Base-by-base conservation (phyloP, 2,797 vertebrate genomes). In the Psittacula derbiana region DNA sequence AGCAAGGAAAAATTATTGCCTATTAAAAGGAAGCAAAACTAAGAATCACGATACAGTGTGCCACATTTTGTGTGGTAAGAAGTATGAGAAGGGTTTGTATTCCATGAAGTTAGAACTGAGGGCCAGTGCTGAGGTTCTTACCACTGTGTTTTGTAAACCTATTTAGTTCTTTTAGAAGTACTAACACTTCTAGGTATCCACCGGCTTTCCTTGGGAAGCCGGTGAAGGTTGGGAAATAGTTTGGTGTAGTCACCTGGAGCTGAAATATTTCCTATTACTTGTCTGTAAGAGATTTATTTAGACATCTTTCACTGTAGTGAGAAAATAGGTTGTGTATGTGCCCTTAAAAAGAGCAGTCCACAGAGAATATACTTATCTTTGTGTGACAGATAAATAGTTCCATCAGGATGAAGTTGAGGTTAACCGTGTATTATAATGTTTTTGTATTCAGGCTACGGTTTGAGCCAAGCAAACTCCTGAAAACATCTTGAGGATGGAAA, bases 221-320 rank as follows among this genome's bases (percentile, higher is more conserved):
- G 4, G 14, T 86, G 87, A 88, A 95, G 82, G 76, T 73, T 95
- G 80, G 87, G 40, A 75, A 90, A 86, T 81, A 90, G 93, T 86
- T 30, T 8, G 44, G 86, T 90, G 80, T 95, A 96, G 94, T 95
- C 96, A 97, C 72, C 86, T 95, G 94, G 47, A 94, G 92, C 94
- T 96, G 94, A 96, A 96, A 95, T 96, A 96, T 95, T 95, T 95
- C 76, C 66, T 86, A 58, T 86, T 90, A 84, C 93, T 91, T 92
- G 53, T 53, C 55, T 76, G 50, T 62, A 93, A 70, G 58, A 94
- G 95, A 95, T 95, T 93, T 96, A 95, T 96, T 90, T 95, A 76
- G 91, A 72, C 85, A 91, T 86, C 75, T 52, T 52, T 83, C 21
- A 6, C 46, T 81, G 62, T 65, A 83, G 67, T 92, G 91, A 92